Conservation (phyloP, 1,140 invertebrate genomes). For the Manduca sexta region DNA sequence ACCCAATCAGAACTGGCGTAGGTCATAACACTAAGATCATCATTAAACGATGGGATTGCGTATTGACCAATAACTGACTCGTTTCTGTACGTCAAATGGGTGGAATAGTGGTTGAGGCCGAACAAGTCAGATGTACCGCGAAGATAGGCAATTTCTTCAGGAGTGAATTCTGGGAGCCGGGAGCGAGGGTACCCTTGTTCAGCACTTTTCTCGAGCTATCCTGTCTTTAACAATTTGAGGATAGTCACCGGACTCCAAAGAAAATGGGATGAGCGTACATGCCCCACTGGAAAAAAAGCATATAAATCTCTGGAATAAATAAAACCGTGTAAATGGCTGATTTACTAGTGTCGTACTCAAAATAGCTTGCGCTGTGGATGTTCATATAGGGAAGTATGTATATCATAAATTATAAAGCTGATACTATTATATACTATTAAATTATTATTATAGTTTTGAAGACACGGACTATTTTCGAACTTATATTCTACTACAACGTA, state of each 20-base stretch:
- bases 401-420: no score
- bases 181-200: constrained; percentile 1
- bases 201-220: constrained; percentile 52
- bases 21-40: constrained; percentile 7
- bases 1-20: constrained; percentile 16
- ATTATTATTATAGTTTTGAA: no score
- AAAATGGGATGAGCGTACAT: constrained; percentile 65
- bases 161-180: constrained; percentile 36
- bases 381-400: no score
- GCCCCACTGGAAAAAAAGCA: constrained; percentile 16
- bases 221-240: constrained; percentile 69
- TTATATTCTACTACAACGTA: no score
- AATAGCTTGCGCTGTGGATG: no score
- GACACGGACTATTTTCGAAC: no score
- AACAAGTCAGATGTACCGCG: constrained; percentile 72
- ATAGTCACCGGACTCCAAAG: constrained; percentile 70
- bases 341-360: no score
- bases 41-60: constrained; percentile 12
- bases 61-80: constrained; percentile 8
- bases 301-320: neutral
- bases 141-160: constrained; percentile 2
- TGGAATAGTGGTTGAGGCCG: constrained; percentile 73
- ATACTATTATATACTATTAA: no score
- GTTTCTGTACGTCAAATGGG: constrained; percentile 19
- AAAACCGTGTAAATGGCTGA: neutral